Evolutionary conservation across 2,888 invertebrate species (phyloP), one percentile per base, ranked within the genome.

Genomic region (Stegana nigrithorax): DNA sequence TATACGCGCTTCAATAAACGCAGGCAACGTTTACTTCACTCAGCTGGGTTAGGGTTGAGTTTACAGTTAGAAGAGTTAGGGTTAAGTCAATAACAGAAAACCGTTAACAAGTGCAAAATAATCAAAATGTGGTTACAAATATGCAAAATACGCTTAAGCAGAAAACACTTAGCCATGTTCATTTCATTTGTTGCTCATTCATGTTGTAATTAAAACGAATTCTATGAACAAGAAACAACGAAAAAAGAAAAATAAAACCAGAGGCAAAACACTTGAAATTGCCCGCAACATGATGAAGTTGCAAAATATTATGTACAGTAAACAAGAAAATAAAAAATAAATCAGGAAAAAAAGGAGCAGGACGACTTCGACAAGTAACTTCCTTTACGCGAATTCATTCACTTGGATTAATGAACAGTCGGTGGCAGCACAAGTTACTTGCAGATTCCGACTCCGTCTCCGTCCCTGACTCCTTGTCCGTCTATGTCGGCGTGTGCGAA

Each of bases 391-490:
- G 80, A 72, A 82, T 78, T 82, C 83, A 82, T 80, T 82, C 80
- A 83, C 74, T 76, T 75, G 78, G 72, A 75, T 81, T 82, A 82
- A 82, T 83, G 82, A 82, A 81, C 82, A 68, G 80, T 78, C 70
- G 67, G 64, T 64, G 27, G 44, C 64, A 68, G 67, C 39, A 19
- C 45, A 47, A 32, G 32, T 47, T 29, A 21, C 27, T 44, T 17
- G 25, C 25, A 27, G 8, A 17, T 14, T n/a, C n/a, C n/a, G n/a
- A n/a, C n/a, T n/a, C n/a, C n/a, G n/a, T 39, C 1, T n/a, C 29
- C 29, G 29, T 29, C 14, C 7, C 39, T 39, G 17, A 19, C 8
- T 19, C 6, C 62, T 61, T 71, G 64, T 60, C 39, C 39, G 17
- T 17, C 17, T 10, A 36, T 36, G 10, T 39, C n/a, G 39, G n/a